A percentile compares a stretch with the other conserved stretches of the same genome.
Conservation (phyloP, 2,113 vertebrate species). For the Ondatra zibethicus region DNA sequence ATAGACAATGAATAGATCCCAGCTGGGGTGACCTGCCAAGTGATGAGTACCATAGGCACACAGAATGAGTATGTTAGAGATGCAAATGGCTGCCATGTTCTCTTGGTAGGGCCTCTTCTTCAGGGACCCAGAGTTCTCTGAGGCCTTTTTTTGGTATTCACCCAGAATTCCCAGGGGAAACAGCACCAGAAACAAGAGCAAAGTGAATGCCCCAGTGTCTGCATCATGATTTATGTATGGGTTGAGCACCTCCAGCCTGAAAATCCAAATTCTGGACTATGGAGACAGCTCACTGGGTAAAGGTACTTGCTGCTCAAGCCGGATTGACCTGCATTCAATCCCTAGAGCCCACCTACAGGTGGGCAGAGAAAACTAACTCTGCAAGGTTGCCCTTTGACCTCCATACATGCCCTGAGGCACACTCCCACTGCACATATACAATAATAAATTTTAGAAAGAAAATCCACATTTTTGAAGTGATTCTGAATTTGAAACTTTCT, state of each 20-base stretch:
- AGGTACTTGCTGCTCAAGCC: not conserved
- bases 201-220: no score
- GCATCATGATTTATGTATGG: rapidly evolving
- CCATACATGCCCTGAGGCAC: not conserved
- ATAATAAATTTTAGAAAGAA: not conserved
- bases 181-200: not conserved
- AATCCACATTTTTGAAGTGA: not conserved
- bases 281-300: not conserved
- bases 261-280: not conserved
- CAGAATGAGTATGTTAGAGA: rapidly evolving
- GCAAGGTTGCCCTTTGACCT: not conserved
- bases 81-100: rapidly evolving
- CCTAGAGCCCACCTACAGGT: not conserved
- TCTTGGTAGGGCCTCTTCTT: not conserved
- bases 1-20: not conserved
- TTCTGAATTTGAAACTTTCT: not conserved
- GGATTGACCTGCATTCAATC: not conserved
- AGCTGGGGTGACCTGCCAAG: not conserved
- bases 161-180: not conserved
- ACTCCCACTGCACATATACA: not conserved
- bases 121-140: not conserved
- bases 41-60: rapidly evolving
- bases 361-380: not conserved
- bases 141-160: not conserved
- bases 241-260: not conserved